Evolutionary conservation across 2,797 vertebrate species (phyloP), one percentile per base, ranked within the genome.

Genomic region (Callimico goeldii): DNA sequence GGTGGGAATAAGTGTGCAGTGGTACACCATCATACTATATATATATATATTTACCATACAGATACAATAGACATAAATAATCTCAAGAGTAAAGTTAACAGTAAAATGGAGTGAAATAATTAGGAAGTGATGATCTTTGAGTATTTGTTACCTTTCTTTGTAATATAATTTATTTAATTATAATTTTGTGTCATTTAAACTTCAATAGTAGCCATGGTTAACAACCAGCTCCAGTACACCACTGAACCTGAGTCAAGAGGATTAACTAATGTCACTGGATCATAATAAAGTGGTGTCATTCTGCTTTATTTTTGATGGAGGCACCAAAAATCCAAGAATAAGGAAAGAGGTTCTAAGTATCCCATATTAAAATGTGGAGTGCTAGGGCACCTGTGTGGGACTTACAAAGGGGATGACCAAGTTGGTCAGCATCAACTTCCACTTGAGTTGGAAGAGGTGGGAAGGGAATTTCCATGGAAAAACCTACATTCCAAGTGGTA

Each of bases 151-250:
- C 26, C 19, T 80, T 80, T 61, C 52, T 81, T 58, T 41, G 39
- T 41, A 79, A 79, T 57, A 6, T 12, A 39, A 41, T 67, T 91
- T 46, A 50, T 94, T 88, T 87, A 58, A 46, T 77, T 81, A 7
- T 81, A 87, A 64, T 28, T 90, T 88, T 64, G 36, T 73, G 22
- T 94, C 46, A 93, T n/a, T 91, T 76, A 84, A 64, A 72, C 84
- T 88, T 95, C 58, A 57, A 80, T 85, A 39, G 82, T 39, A 41
- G 1, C 76, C 41, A 11, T 73, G 4, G 33, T 57, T 90, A 36
- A 88, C 43, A 55, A n/a, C 33, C 9, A 41, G 67, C 33, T 95
- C 28, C 24, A 46, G 43, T 4, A 14, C 22, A 61, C 17, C 72
- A 39, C 10, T 17, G 41, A 96, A 17, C n/a, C 50, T 1, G 2